Base-by-base conservation (phyloP, 2,888 invertebrate genomes). In the Drosophila greeni region DNA sequence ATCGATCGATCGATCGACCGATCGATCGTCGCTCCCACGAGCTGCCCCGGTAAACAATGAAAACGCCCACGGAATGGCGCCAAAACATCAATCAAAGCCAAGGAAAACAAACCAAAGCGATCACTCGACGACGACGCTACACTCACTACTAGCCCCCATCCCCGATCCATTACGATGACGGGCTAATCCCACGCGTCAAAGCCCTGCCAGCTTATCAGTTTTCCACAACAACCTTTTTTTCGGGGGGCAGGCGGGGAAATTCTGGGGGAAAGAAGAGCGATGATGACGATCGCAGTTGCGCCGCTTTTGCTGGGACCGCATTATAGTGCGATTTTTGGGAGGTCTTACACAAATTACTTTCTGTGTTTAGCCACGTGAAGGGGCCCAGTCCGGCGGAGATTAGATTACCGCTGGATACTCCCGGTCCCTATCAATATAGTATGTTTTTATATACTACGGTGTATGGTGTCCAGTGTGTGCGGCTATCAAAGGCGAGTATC, bases 71-170 rank as follows among this genome's bases (percentile, higher is more conserved):
- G 72, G 76, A 69, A 62, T 70, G 82, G 78, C 78, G 82, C 79
- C 82, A 79, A 82, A 78, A 74, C 75, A 82, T 79, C 82, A 78
- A 79, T 82, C 82, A 79, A 49, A 66, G 59, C 67, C 37, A 66
- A 66, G 39, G 58, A 66, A 67, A 67, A 65, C 66, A 65, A 66
- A 65, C 43, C 26, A 24, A 43, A 64, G 51, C 59, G 59, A 64
- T 51, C 65, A 45, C 56, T 51, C 55, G 49, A 36, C 34, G 49
- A 36, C 34, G 60, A 48, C 60, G 60, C 45, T 34, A 51, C 42
- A 42, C 42, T 24, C 42, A 20, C 20, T 20, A 24, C 42, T 40
- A 4, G 14, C 42, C 14, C 1, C 8, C n/a, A n/a, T n/a, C n/a
- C 8, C 29, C 80, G 68, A 78, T 78, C 69, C 73, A 78, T 78